These are phyloP conservation scores for Nesidiocoris tenuis DNA, from an alignment of 2,888 invertebrate genomes.

Conservation along the genomic window DNA sequence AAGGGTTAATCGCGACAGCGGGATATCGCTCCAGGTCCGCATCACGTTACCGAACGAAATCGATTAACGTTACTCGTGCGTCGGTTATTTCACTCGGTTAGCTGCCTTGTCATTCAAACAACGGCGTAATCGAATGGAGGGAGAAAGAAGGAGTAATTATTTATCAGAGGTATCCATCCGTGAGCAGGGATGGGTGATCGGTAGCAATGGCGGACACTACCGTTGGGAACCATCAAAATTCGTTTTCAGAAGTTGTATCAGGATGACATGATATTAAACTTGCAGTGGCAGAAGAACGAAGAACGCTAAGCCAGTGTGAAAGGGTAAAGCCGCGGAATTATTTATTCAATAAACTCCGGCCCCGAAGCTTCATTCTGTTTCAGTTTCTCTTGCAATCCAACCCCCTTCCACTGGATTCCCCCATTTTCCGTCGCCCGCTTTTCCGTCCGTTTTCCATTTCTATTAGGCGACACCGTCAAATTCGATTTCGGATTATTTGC, in stretches of 20 bases:
- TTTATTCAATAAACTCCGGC: slow-evolving; percentile 38
- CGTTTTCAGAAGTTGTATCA: slow-evolving; percentile 24
- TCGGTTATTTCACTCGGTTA: neutral
- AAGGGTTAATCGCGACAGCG: neutral
- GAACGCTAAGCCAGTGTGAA: slow-evolving; percentile 38
- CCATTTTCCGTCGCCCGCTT: neutral
- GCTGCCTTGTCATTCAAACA: neutral
- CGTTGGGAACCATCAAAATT: slow-evolving; percentile 32
- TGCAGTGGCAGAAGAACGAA: slow-evolving; percentile 14
- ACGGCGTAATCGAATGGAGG: neutral
- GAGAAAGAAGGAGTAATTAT: slow-evolving; percentile 5
- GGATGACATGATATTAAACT: slow-evolving; percentile 40
- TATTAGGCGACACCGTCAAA: neutral
- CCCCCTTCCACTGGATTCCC: neutral
- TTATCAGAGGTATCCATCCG: neutral
- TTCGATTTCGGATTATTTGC: neutral
- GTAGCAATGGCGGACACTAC: neutral
- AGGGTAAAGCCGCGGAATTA: slow-evolving; percentile 38
- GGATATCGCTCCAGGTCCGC: neutral
- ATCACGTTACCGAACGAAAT: neutral
- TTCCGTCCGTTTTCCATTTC: neutral
- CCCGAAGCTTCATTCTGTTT: neutral
- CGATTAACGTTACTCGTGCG: neutral
- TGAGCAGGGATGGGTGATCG: neutral
- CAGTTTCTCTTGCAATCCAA: neutral